phyloP scores from a whole-genome alignment of 2,113 vertebrate species.

The Lepus americanus region DNA sequence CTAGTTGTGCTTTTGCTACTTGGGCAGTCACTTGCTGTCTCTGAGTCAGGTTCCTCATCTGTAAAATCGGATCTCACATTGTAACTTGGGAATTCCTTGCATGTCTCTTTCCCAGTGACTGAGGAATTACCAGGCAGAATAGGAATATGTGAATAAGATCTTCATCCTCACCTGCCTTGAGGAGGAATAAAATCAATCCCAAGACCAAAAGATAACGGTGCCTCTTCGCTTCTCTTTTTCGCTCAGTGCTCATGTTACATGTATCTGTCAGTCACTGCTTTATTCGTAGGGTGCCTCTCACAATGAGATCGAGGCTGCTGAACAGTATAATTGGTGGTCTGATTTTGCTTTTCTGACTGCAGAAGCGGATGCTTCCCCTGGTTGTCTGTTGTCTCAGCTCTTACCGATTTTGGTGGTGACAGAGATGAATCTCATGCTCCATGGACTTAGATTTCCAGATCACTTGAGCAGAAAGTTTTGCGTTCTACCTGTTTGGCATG shows the following conservation, averaged over 20 bases:
- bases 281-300: constrained; percentile 27
- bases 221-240: not conserved
- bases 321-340: constrained; percentile 66
- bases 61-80: not conserved
- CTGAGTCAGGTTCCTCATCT: not conserved
- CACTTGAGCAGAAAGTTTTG: constrained; percentile 23
- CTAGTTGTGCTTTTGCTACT: not conserved
- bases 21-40: not conserved
- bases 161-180: not conserved
- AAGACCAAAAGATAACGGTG: not conserved
- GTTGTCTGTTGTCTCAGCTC: constrained; percentile 56
- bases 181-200: constrained; percentile 1
- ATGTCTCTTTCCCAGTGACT: not conserved
- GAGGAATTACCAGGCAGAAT: not conserved
- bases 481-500: not conserved
- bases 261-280: not conserved
- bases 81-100: not conserved
- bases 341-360: constrained; percentile 68
- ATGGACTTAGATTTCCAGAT: constrained; percentile 1
- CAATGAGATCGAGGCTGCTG: constrained; percentile 6
- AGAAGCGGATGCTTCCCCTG: constrained; percentile 22
- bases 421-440: constrained; percentile 34
- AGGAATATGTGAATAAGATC: not conserved
- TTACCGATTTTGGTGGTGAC: constrained; percentile 63
- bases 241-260: not conserved